Evolutionary conservation across 2,888 invertebrate genomes (phyloP), one percentile per base, ranked within the genome.

Genomic region (Stenurella melanura): DNA sequence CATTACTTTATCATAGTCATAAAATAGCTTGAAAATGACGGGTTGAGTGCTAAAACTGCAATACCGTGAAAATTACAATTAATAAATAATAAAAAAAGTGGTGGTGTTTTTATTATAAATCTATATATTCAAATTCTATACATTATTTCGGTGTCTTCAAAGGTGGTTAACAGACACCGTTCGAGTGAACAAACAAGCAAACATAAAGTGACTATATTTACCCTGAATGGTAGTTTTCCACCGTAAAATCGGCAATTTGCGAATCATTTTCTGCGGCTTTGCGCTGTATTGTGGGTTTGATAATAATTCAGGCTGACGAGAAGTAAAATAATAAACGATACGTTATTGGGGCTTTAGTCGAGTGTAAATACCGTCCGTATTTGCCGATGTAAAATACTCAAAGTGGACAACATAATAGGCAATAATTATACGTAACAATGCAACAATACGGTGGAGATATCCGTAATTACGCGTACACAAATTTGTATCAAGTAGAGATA

Each of bases 341-440:
- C 58, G 58, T 58, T 58, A 58, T 58, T 58, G 21, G 58, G 21
- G 58, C 12, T 19, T 21, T 58, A 19, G 58, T 58, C 19, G 58
- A 58, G 58, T 42, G 64, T 66, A 66, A 66, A 66, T 66, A 66
- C 64, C 42, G n/a, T n/a, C 61, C 34, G 30, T 68, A 56, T 68
- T 68, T 68, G 17, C 69, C 38, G 15, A 57, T 34, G 34, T 38
- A 58, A 66, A 66, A 18, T 66, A 66, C 42, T 19, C 42, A 42
- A 66, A 69, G 69, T 69, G 69, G 68, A 56, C 56, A 68, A 30
- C 57, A 18, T 68, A 68, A 68, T 68, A 26, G 69, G 69, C 38
- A 58, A 69, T 69, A 69, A 69, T 69, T 69, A 69, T 58, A 69
- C 69, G 56, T 30, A 57, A 69, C 68, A 56, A 30, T 56, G 56